These are phyloP conservation scores for Delichon dasypus DNA, from an alignment of 2,797 vertebrate genomes.

Conservation along the genomic window DNA sequence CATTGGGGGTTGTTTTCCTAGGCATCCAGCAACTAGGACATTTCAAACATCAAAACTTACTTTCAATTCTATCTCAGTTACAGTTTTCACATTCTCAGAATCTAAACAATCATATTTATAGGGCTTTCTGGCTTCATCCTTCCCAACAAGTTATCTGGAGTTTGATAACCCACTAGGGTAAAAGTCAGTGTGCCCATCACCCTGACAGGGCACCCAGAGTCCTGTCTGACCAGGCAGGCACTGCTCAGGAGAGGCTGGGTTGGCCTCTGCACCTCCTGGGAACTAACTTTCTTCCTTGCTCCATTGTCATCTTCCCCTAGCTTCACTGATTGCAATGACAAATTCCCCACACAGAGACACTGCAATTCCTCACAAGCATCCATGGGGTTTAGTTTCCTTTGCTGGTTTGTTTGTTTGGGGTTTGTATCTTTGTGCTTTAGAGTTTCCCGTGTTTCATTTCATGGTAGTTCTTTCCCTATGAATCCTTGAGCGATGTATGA, in stretches of 20 bases:
- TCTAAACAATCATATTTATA: too few relatives aligned
- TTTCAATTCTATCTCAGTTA: too few relatives aligned
- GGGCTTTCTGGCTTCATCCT: too few relatives aligned
- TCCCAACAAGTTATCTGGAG: too few relatives aligned
- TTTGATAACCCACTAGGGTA: background rate
- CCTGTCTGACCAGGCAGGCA: background rate
- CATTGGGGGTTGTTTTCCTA: too few relatives aligned
- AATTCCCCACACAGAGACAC: background rate
- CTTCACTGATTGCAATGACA: accelerated
- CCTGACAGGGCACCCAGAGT: background rate
- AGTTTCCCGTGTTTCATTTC: background rate
- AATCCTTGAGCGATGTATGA: background rate
- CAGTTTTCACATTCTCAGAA: too few relatives aligned
- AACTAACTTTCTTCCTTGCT: background rate
- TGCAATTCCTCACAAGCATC: background rate
- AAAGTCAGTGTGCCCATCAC: background rate
- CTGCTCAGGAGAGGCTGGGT: background rate
- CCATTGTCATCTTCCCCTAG: background rate
- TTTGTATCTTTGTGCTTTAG: background rate
- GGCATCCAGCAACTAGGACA: too few relatives aligned
- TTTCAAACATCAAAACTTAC: too few relatives aligned
- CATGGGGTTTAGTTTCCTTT: background rate
- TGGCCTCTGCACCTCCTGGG: background rate
- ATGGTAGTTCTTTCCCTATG: background rate
- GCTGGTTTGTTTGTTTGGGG: background rate